A percentile compares a stretch with the other conserved stretches of the same genome.
phyloP scores from a whole-genome alignment of 2,113 vertebrate genomes.

The Centropus bengalensis region DNA sequence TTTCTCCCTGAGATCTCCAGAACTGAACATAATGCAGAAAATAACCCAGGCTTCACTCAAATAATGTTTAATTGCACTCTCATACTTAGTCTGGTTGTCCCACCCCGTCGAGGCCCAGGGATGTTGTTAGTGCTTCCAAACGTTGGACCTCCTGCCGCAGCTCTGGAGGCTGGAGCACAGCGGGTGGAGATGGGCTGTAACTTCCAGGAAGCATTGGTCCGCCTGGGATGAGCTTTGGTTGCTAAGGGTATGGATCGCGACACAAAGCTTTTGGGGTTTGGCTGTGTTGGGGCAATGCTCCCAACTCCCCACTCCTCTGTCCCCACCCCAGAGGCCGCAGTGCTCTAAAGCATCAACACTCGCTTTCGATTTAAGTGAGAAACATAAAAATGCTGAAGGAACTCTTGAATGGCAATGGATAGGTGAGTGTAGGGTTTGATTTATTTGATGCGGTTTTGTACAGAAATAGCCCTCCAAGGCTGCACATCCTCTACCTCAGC shows the following conservation, averaged over 20 bases:
- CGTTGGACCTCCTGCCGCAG: not conserved
- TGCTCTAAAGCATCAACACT: accelerated
- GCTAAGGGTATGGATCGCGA: not conserved
- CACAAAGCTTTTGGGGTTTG: not conserved
- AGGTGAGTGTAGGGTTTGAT: not conserved
- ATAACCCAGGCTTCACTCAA: not conserved
- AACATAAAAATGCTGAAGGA: not conserved
- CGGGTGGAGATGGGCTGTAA: accelerated
- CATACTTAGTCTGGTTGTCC: not conserved
- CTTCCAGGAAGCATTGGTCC: not conserved
- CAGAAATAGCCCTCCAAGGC: not conserved
- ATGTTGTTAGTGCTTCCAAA: not conserved
- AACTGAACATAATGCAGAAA: too few relatives aligned
- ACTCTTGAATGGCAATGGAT: not conserved
- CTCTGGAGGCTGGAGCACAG: accelerated
- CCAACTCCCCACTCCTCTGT: not conserved
- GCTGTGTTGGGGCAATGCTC: not conserved
- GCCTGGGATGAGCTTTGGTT: not conserved
- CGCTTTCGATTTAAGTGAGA: not conserved
- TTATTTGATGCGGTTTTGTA: not conserved
- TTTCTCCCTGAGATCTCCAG: too few relatives aligned
- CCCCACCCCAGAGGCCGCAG: accelerated
- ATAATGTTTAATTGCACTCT: not conserved
- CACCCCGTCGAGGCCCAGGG: accelerated
- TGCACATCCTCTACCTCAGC: not conserved